Base-by-base conservation (phyloP, 1,140 invertebrate genomes). In the Drosophila kanapiae region DNA sequence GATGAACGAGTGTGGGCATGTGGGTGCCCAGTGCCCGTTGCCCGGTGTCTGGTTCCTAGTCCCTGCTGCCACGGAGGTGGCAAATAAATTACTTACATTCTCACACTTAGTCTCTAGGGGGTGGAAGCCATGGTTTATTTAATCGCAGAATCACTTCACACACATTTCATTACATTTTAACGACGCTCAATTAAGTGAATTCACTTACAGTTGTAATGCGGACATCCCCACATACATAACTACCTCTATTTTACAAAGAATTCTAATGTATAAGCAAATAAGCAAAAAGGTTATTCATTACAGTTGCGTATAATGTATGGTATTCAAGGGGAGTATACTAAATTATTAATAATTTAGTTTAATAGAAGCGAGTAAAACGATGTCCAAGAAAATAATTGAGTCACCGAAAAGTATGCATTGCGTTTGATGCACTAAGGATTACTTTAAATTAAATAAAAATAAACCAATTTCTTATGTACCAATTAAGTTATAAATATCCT, bases 81-180 rank as follows among this genome's bases (percentile, higher is more conserved):
- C 38, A 65, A 68, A 68, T 70, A 33, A 67, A 67, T 54, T 70
- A 65, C 62, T 18, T 10, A 33, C 31, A 45, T 45, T 67, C 48
- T 38, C 67, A 70, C 67, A 67, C 62, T 68, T 33, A 37, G 8
- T 35, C 29, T 51, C 18, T 11, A 29, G 27, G 43, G 59, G 58
- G 9, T 53, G 10, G 33, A 7, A 37, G 16, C 35, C 27, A 11
- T 69, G 65, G 37, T 43, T 42, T 53, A 37, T 63, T 65, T 45
- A 43, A 65, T 67, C 61, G 43, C 23, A 29, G 48, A 51, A 51
- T 29, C 35, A 63, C 27, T 63, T 42, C 31, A 63, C 48, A 54
- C 61, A 60, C 16, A 56, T 56, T 63, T 63, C 37, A 31, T 31
- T 62, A 54, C n/a, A 51, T 51, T 62, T 51, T 35, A 51, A 51